Base-by-base conservation (phyloP, 2,113 vertebrate genomes). In the Thinocorus orbignyianus region DNA sequence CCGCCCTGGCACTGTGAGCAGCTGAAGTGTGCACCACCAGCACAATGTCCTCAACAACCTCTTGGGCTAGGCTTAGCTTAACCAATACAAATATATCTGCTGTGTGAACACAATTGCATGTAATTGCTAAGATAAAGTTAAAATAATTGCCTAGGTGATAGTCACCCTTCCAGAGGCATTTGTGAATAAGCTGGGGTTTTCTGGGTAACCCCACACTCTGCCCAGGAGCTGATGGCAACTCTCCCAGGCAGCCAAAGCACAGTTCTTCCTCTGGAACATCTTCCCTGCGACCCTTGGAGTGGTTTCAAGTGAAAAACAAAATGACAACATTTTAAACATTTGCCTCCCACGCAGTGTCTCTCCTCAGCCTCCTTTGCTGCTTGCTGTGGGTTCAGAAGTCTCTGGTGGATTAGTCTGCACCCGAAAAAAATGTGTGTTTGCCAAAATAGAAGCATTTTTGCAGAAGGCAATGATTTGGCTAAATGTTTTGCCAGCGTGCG, bases 401-500 rank as follows among this genome's bases (percentile, higher is more conserved):
- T 86, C 91, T 86, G 48, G 52, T 86, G 89, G 82, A 94, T 71
- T 88, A 68, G 60, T 30, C 86, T 90, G n/a, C 88, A 37, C 86
- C 18, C 0, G 10, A 77, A 92, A 41, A 41, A 88, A 72, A 22
- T 1, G 8, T 64, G 55, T 42, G 42, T 64, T 86, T 92, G 86
- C 94, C 90, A 91, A 92, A 96, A 95, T 71, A 93, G 88, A 81
- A 92, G 77, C 39, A 24, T 86, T 93, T 95, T 78, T 78, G 52
- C 83, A 84, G 80, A 84, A 95, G 80, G 72, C 83, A 91, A 7
- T 89, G 77, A 84, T 92, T 86, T 78, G 86, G 91, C 82, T 86
- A 65, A 81, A n/a, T 52, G 51, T 48, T 88, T 93, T 93, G 88
- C 91, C 86, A 86, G 83, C 33, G 7, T 17, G 35, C 3, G 2